These are phyloP conservation scores for Drosophila quadrilineata DNA, from an alignment of 1,140 invertebrate genomes.

Conservation along the genomic window DNA sequence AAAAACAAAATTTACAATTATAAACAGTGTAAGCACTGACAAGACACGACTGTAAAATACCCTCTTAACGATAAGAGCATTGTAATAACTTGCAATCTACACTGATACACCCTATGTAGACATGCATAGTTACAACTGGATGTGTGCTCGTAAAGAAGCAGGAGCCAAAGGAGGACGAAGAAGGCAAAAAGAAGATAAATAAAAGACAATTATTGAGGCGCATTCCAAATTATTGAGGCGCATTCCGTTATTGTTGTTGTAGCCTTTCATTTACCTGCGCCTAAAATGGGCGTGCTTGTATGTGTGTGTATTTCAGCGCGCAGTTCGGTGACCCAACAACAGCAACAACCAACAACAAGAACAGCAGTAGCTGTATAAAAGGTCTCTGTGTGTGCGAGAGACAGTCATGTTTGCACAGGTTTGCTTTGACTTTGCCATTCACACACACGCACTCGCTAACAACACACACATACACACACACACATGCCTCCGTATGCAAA, in stretches of 20 bases:
- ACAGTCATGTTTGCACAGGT: conserved; percentile 42
- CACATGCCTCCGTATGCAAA: not conserved
- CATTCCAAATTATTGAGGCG: conserved; percentile 9
- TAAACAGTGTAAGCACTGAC: not conserved
- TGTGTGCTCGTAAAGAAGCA: not conserved
- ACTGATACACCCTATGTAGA: too few relatives aligned
- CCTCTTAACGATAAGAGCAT: too few relatives aligned
- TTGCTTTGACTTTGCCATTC: conserved; percentile 12
- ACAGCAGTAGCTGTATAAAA: not conserved
- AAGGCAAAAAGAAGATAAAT: conserved; percentile 16
- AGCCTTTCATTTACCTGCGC: conserved; percentile 43
- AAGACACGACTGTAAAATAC: too few relatives aligned
- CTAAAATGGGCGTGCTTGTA: conserved; percentile 23
- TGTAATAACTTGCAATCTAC: too few relatives aligned
- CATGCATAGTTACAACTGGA: not conserved
- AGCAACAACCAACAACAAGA: conserved; percentile 4
- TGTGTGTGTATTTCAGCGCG: too few relatives aligned
- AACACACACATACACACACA: not conserved
- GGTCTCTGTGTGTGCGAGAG: too few relatives aligned
- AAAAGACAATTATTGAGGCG: conserved; percentile 35
- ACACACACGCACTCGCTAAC: too few relatives aligned
- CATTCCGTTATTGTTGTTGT: not conserved
- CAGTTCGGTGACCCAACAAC: conserved; percentile 52
- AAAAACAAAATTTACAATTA: conserved; percentile 5
- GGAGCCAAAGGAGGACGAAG: not conserved